Conservation (phyloP, 2,888 invertebrate species). For the Entomobrya proxima region DNA sequence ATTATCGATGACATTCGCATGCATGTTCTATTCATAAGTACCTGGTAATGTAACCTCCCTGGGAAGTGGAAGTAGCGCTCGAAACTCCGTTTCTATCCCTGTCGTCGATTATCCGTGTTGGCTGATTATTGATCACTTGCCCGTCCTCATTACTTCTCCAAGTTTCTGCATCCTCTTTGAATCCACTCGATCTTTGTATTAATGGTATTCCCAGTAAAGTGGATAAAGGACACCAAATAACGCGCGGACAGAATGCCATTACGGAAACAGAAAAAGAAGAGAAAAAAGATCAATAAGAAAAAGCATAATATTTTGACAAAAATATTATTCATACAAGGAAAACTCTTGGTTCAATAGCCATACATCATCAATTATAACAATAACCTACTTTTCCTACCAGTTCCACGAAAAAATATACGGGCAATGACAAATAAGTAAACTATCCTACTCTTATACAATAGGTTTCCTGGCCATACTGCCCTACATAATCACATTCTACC, state of each 20-base stretch:
- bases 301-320: too few relatives aligned
- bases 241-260: background rate
- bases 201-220: too few relatives aligned
- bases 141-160: slow-evolving; percentile 99
- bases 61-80: slow-evolving; percentile 80
- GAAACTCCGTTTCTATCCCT: slow-evolving; percentile 86
- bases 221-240: background rate
- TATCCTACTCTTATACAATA: too few relatives aligned
- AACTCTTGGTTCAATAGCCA: too few relatives aligned
- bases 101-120: slow-evolving; percentile 93
- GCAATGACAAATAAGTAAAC: too few relatives aligned
- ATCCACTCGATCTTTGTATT: slow-evolving; percentile 84
- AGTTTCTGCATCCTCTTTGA: slow-evolving; percentile 97
- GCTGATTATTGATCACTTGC: slow-evolving; percentile 96
- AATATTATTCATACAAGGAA: too few relatives aligned
- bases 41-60: slow-evolving; percentile 95
- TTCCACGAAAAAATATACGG: too few relatives aligned
- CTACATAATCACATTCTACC: too few relatives aligned
- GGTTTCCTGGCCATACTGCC: too few relatives aligned
- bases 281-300: too few relatives aligned
- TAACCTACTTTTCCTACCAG: too few relatives aligned
- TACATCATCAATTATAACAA: too few relatives aligned
- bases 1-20: background rate
- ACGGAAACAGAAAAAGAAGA: background rate
- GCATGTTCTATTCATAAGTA: slow-evolving; percentile 76